phyloP scores from a whole-genome alignment of 2,113 vertebrate species.

The Nycticryphes semicollaris region DNA sequence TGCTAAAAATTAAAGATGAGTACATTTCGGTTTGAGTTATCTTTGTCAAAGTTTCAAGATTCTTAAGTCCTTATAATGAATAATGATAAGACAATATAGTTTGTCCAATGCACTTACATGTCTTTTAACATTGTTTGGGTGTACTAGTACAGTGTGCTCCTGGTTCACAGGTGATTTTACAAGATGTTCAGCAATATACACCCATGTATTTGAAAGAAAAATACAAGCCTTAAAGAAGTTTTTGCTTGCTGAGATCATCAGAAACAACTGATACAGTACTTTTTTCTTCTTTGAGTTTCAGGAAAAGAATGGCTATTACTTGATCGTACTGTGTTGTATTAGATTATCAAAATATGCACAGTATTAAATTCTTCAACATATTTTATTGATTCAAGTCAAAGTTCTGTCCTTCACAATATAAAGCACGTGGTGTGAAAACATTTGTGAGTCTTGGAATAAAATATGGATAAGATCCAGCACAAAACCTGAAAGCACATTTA shows the following conservation, averaged over 20 bases:
- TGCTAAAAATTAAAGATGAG: neutral
- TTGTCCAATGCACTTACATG: neutral
- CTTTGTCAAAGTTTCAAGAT: neutral
- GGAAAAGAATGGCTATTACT: neutral
- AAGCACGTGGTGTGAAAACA: neutral
- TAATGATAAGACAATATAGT: neutral
- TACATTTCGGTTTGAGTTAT: neutral
- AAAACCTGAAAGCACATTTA: neutral
- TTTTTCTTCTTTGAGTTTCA: neutral
- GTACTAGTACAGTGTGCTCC: neutral
- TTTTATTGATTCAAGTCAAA: neutral
- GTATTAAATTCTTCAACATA: neutral
- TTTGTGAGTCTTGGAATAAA: neutral
- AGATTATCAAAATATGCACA: neutral
- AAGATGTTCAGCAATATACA: neutral
- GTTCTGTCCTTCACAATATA: neutral
- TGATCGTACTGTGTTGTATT: neutral
- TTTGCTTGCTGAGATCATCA: neutral
- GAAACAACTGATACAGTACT: neutral
- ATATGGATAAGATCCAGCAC: neutral
- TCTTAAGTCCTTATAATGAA: neutral
- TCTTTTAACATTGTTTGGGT: neutral
- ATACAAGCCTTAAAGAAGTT: neutral
- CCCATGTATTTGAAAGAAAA: neutral
- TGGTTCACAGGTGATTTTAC: neutral